Evolutionary conservation across 1,140 invertebrate species (phyloP), one percentile per base, ranked within the genome.

Genomic region (Laupala kohalensis): DNA sequence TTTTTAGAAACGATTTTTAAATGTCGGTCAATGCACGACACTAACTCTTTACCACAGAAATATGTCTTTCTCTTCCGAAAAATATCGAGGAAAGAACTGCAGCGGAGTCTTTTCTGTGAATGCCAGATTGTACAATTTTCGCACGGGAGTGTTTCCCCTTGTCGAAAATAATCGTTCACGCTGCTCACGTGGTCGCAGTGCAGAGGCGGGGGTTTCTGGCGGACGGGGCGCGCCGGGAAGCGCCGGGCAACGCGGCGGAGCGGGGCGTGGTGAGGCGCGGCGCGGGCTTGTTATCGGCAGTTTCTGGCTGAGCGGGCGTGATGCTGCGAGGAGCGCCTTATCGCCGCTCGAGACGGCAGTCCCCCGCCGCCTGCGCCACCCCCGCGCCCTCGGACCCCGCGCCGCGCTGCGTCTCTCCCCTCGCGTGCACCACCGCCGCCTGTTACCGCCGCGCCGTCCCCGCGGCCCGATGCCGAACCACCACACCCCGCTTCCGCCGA

Each of bases 231-330:
- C 6, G 30, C 30, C 6, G 30, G 6, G 30, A 37, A 15, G 30
- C n/a, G n/a, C 6, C 30, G 30, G 37, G 37, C 9, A 19, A 19
- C 1, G 37, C 9, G 4, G 4, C 37, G 37, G 37, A 53, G 37
- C 9, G 37, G 4, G 37, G 37, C 37, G 6, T 4, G 28, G 1
- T 23, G 23, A 19, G 26, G 28, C n/a, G 28, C 5, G 13, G 2
- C 27, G 62, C 28, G 28, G 70, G 29, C 25, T 30, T 28, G 70
- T 71, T 71, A 71, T 71, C 70, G 64, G 26, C 24, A 66, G 70
- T 71, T 71, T 71, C 70, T 64, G 70, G 53, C 63, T 71, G 70
- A 71, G 53, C 63, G 70, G 70, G 37, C 64, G n/a, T 63, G 63
- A 30, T 70, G 29, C 26, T 25, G 27, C 67, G 28, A 28, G 29